Conservation (phyloP, 1,140 invertebrate species). For the Musca vetustissima region DNA sequence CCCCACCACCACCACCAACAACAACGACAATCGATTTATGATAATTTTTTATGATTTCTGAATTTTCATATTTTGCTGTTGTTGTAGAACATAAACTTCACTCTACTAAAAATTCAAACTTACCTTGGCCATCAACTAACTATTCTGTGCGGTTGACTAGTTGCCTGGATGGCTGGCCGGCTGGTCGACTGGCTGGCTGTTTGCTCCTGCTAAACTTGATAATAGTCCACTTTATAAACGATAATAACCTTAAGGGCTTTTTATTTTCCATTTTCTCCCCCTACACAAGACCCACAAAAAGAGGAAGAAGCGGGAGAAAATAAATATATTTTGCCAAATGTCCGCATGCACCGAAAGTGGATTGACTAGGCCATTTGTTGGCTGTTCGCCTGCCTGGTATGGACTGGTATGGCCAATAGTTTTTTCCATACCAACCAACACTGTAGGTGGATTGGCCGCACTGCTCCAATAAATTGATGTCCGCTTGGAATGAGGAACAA, state of each 20-base stretch:
- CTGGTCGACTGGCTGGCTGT: neutral
- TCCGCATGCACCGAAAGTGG: too few species aligned
- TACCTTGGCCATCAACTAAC: neutral
- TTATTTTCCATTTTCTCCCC: slow-evolving; percentile 3
- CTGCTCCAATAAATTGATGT: neutral
- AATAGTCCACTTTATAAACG: slow-evolving; percentile 17
- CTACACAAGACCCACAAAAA: neutral
- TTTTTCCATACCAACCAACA: too few species aligned
- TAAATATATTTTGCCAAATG: too few species aligned
- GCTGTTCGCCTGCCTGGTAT: too few species aligned
- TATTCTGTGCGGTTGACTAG: neutral
- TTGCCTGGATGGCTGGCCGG: too few species aligned
- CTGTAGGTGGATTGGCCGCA: neutral
- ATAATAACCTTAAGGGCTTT: slow-evolving; percentile 19
- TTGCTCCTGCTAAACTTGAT: neutral
- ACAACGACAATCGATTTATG: slow-evolving; percentile 4
- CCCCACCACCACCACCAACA: too few species aligned
- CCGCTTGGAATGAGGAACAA: neutral
- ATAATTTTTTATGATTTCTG: slow-evolving; percentile 3
- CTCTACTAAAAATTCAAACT: neutral
- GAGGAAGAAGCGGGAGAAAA: too few species aligned
- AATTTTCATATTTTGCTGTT: neutral
- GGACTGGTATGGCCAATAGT: too few species aligned
- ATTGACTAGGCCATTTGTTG: too few species aligned
- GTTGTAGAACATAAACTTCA: slow-evolving; percentile 1